Evolutionary conservation across 2,888 invertebrate genomes (phyloP).

Genomic region (Merodon equestris): DNA sequence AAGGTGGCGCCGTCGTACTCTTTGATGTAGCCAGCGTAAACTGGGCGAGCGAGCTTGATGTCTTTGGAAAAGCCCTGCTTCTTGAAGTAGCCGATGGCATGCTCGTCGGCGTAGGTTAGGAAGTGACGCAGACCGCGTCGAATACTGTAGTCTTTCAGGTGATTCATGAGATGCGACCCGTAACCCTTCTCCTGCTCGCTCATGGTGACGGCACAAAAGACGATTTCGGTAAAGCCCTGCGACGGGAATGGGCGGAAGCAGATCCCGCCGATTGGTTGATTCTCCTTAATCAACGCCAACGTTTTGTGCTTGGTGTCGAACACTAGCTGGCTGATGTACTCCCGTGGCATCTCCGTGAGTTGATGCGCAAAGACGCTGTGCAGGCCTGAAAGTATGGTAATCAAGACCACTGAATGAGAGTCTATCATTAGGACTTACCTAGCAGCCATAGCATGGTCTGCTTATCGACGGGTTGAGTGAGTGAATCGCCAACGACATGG

Average conservation of each 20-base stretch:
- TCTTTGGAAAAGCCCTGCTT: constrained; percentile 97
- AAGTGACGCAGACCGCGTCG: constrained; percentile 92
- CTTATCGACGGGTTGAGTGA: constrained; percentile 89
- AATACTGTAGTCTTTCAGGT: constrained; percentile 96
- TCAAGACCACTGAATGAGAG: too few relatives aligned
- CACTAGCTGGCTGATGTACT: constrained; percentile 94
- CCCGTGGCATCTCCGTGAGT: constrained; percentile 96
- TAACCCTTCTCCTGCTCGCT: constrained; percentile 97
- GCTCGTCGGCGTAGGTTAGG: constrained; percentile 96
- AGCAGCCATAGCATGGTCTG: constrained; percentile 91
- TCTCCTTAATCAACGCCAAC: constrained; percentile 91
- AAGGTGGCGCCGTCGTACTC: constrained; percentile 97
- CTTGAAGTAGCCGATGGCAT: constrained; percentile 94
- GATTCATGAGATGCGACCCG: constrained; percentile 98
- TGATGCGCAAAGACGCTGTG: constrained; percentile 96
- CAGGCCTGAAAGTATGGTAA: constrained; percentile 79
- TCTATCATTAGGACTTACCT: constrained; percentile 66
- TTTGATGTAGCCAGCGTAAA: constrained; percentile 95
- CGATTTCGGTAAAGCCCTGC: constrained; percentile 97
- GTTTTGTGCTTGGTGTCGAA: constrained; percentile 95
- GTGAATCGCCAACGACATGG: constrained; percentile 93
- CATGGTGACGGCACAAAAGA: constrained; percentile 96
- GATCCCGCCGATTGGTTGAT: constrained; percentile 95
- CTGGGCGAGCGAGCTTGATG: constrained; percentile 87
- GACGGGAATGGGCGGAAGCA: constrained; percentile 95